A percentile compares a stretch with the other conserved stretches of the same genome.
Conservation (phyloP, 2,797 vertebrate species). For the Myotis vivesi region DNA sequence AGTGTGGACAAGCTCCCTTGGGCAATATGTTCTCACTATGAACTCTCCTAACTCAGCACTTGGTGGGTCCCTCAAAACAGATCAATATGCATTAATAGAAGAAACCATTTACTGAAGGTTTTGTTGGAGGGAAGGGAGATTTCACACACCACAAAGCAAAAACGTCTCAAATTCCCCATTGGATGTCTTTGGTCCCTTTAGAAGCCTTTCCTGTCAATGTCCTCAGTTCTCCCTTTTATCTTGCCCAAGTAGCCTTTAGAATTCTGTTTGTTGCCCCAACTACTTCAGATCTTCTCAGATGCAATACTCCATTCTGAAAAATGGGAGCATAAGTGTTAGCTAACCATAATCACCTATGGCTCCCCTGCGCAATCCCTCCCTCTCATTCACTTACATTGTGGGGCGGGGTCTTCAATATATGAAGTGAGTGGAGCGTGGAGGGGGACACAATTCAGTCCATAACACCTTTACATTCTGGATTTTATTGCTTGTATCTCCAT, state of each 20-base stretch:
- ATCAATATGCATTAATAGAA: not conserved
- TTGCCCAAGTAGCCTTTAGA: not conserved
- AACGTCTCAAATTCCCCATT: not conserved
- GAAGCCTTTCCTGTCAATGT: not conserved
- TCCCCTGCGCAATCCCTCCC: not conserved
- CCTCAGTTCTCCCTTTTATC: not conserved
- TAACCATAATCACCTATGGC: not conserved
- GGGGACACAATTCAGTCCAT: not conserved
- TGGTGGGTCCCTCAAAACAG: not conserved
- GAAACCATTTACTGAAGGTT: not conserved
- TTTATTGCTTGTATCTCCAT: not conserved
- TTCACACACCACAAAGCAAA: not conserved
- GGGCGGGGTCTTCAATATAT: not conserved
- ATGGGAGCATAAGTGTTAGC: not conserved
- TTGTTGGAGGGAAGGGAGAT: not conserved
- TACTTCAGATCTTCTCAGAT: not conserved
- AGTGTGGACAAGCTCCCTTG: not conserved
- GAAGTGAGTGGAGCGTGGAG: not conserved
- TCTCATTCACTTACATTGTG: not conserved
- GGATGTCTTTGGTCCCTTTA: not conserved
- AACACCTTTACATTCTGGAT: not conserved
- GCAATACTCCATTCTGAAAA: not conserved
- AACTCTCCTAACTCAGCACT: not conserved
- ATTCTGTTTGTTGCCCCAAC: not conserved
- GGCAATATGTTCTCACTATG: not conserved